Evolutionary conservation across 2,113 vertebrate genomes (phyloP).

Genomic region (Rhea pennata): DNA sequence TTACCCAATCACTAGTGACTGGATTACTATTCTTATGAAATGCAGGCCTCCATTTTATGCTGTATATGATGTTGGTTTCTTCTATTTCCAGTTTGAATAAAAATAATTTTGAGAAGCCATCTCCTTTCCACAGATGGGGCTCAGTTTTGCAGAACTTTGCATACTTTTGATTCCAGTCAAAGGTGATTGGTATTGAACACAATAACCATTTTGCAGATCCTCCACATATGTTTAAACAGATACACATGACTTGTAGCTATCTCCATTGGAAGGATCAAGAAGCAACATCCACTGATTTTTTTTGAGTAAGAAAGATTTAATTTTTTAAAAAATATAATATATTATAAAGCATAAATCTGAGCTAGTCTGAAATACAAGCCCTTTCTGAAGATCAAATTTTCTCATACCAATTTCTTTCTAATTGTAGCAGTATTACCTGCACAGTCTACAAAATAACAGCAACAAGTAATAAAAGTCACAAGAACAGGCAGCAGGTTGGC

Average conservation of each 20-base stretch:
- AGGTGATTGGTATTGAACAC: not conserved
- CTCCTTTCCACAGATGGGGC: not conserved
- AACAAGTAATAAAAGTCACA: not conserved
- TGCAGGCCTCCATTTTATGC: not conserved
- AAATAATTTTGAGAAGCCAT: not conserved
- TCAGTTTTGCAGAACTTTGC: not conserved
- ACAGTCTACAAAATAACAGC: not conserved
- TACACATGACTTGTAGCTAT: not conserved
- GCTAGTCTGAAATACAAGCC: not conserved
- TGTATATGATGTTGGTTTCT: not conserved
- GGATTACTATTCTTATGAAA: not conserved
- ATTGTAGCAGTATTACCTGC: not conserved
- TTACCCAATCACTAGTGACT: not conserved
- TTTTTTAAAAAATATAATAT: not conserved
- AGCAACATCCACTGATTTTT: not conserved
- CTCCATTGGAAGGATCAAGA: not conserved
- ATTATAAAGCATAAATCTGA: not conserved
- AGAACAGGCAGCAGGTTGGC: not conserved
- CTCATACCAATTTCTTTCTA: not conserved
- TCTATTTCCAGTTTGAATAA: not conserved
- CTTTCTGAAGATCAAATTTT: not conserved
- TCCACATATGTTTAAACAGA: not conserved
- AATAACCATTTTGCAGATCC: not conserved
- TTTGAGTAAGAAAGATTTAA: not conserved
- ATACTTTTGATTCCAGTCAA: not conserved